phyloP scores from a whole-genome alignment of 2,888 invertebrate genomes.

The Vesta saturnalis region DNA sequence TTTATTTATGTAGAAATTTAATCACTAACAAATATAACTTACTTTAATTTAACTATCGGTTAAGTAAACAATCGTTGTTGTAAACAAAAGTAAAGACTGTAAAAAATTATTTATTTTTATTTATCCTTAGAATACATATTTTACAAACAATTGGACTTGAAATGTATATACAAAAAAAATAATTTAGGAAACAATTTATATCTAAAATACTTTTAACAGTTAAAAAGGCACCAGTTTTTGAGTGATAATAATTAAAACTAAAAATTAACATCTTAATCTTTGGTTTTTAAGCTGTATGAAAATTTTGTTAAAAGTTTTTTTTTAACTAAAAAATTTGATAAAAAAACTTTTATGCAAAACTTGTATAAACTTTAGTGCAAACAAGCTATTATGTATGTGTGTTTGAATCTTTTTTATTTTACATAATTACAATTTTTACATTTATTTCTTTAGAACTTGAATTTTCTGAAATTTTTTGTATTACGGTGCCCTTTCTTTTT shows the following conservation, averaged over 20 bases:
- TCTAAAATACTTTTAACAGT: slow-evolving; percentile 26
- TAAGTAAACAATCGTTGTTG: too few relatives aligned
- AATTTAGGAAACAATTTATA: slow-evolving; percentile 20
- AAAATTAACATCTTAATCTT: slow-evolving; percentile 50
- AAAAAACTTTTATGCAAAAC: slow-evolving; percentile 57
- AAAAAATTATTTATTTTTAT: slow-evolving; percentile 13
- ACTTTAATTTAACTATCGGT: too few relatives aligned
- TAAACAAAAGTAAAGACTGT: background rate
- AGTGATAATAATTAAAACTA: slow-evolving; percentile 38
- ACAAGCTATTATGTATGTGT: slow-evolving; percentile 52
- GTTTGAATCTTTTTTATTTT: slow-evolving; percentile 40
- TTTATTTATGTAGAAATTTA: too few relatives aligned
- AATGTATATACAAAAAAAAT: slow-evolving; percentile 13
- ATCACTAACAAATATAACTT: too few relatives aligned
- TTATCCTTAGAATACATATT: slow-evolving; percentile 27
- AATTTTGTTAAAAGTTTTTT: slow-evolving; percentile 58
- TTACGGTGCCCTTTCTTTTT: background rate
- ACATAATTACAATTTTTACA: slow-evolving; percentile 31
- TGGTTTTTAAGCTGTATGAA: slow-evolving; percentile 62
- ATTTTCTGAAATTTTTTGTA: slow-evolving; percentile 46
- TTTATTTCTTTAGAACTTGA: too few relatives aligned
- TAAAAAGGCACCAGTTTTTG: slow-evolving; percentile 31
- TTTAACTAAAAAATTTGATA: slow-evolving; percentile 10
- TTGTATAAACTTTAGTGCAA: slow-evolving; percentile 54
- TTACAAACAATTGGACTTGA: slow-evolving; percentile 13